A percentile compares a stretch with the other conserved stretches of the same genome.
Conservation (phyloP, 2,888 invertebrate species). For the Agrochola lychnidis region DNA sequence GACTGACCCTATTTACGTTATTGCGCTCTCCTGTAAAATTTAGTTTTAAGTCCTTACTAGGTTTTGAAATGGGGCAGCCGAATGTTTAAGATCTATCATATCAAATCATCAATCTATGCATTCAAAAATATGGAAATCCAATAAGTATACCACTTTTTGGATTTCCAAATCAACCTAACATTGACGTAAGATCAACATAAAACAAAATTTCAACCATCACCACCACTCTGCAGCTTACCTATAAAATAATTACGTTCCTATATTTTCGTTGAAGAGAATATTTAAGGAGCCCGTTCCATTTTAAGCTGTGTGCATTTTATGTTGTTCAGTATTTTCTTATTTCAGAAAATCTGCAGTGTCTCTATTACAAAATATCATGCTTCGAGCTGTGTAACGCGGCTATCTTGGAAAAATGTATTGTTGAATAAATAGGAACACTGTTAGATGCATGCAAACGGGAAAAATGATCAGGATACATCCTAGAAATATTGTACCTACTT, state of each 20-base stretch:
- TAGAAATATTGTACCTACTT: not conserved
- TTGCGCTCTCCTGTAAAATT: no score
- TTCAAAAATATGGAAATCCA: not conserved
- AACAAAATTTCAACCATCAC: not conserved
- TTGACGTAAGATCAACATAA: not conserved
- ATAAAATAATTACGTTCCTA: slow-evolving; percentile 24
- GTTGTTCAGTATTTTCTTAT: slow-evolving; percentile 46
- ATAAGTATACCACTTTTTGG: not conserved
- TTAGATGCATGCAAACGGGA: slow-evolving; percentile 15
- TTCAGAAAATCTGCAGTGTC: slow-evolving; percentile 45
- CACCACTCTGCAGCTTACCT: slow-evolving; percentile 6
- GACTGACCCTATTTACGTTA: no score
- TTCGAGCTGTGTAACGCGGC: slow-evolving; percentile 22
- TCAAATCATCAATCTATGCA: not conserved
- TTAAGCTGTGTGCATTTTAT: slow-evolving; percentile 46
- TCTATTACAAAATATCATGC: slow-evolving; percentile 36
- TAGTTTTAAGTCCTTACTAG: no score
- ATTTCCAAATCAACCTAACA: not conserved
- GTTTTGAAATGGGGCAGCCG: no score
- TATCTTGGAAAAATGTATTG: slow-evolving; percentile 29
- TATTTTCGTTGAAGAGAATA: slow-evolving; percentile 39
- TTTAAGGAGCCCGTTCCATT: slow-evolving; percentile 36
- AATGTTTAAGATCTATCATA: not conserved
- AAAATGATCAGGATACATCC: slow-evolving; percentile 2
- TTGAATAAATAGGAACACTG: slow-evolving; percentile 23